Evolutionary conservation across 1,140 invertebrate species (phyloP).

Genomic region (Battus philenor): DNA sequence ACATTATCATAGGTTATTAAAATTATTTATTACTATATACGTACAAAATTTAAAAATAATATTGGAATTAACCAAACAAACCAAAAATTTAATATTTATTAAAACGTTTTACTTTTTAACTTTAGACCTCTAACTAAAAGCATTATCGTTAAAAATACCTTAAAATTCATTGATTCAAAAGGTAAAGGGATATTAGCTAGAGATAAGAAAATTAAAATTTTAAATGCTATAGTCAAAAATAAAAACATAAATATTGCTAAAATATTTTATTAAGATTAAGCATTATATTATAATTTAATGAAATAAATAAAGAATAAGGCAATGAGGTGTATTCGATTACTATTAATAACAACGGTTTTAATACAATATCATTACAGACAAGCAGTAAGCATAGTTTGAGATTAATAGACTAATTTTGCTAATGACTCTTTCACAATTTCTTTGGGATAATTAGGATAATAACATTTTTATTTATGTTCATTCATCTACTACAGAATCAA

Average conservation of each 20-base stretch:
- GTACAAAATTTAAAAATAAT: too few species aligned
- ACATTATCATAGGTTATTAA: too few species aligned
- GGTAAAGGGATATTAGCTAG: too few species aligned
- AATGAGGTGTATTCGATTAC: conserved; percentile 66
- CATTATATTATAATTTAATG: conserved; percentile 60
- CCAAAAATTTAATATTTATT: too few species aligned
- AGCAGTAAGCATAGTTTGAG: conserved; percentile 61
- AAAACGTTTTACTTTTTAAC: too few species aligned
- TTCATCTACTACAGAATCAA: conserved; percentile 18
- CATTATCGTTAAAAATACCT: too few species aligned
- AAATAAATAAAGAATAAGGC: conserved; percentile 72
- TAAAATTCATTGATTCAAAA: too few species aligned
- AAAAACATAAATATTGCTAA: conserved; percentile 46
- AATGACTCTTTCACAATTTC: conserved; percentile 58
- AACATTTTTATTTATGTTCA: conserved; percentile 7
- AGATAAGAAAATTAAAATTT: too few species aligned
- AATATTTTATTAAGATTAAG: conserved; percentile 70
- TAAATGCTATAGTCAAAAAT: too few species aligned
- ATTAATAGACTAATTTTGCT: conserved; percentile 52
- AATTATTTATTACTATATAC: too few species aligned
- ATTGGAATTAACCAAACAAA: too few species aligned
- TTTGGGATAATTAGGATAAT: conserved; percentile 47
- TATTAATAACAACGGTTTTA: conserved; percentile 56
- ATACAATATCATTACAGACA: conserved; percentile 53
- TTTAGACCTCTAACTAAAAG: too few species aligned